Evolutionary conservation across 2,113 vertebrate genomes (phyloP), one percentile per base, ranked within the genome.

Genomic region (Danio rerio): DNA sequence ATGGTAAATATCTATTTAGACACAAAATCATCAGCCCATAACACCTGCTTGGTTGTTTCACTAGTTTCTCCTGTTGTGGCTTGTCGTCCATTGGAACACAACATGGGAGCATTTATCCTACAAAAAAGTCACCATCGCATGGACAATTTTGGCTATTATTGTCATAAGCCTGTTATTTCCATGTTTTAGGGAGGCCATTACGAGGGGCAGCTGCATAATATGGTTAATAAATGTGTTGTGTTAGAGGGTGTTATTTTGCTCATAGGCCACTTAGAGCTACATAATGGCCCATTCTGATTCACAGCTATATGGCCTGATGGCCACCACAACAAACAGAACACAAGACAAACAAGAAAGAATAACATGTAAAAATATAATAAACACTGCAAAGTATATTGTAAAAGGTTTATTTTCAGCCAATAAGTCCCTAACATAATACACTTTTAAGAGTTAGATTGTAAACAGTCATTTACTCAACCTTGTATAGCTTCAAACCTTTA

Each of bases 161-260:
- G 16, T 49, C 13, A 66, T 75, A 58, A 59, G 53, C 53, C 53
- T 58, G 72, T 58, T 75, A 58, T 58, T 75, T 82, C 9, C 63
- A 70, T 70, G 78, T 81, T 81, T 53, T 18, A 42, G 56, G 15
- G 49, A 40, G 45, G 43, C 81, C 82, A 62, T 56, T 74, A 63
- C 65, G 18, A 66, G 0, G n/a, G 13, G 43, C 7, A 74, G 71
- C 47, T 42, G 21, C 31, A 76, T 55, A 18, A 75, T n/a, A 52
- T 80, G 6, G n/a, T 69, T 56, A 18, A 68, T 43, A 66, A 13
- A 80, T 75, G 0, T 74, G 53, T 74, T 56, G 9, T 55, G 16
- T 58, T 76, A n/a, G 50, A 76, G 7, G 18, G 74, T 83, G 68
- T 83, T 71, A 52, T 83, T 55, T 61, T 56, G 81, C 81, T 83